Evolutionary conservation across 2,888 invertebrate genomes (phyloP).

Genomic region (Nemapogon koenigi): DNA sequence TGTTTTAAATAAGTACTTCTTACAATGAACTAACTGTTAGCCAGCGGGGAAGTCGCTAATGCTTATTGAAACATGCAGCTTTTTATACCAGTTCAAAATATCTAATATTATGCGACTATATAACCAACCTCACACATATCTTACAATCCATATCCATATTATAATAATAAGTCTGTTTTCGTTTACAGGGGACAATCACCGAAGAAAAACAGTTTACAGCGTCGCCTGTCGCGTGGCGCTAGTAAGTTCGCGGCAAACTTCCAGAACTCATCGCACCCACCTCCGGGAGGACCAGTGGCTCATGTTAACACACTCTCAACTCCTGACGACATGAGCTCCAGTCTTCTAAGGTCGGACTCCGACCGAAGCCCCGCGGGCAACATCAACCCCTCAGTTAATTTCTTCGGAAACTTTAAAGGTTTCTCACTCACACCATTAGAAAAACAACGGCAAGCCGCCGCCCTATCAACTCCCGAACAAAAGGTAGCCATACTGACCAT

Average conservation of each 20-base stretch:
- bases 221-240: conserved; percentile 48
- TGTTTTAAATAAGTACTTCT: too few relatives aligned
- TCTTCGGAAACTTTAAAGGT: conserved; percentile 88
- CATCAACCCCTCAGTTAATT: conserved; percentile 61
- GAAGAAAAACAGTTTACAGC: conserved; percentile 49
- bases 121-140: too few relatives aligned
- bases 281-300: conserved; percentile 36
- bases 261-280: conserved; percentile 35
- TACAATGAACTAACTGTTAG: too few relatives aligned
- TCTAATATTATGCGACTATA: too few relatives aligned
- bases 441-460: conserved; percentile 35
- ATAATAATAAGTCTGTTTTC: too few relatives aligned
- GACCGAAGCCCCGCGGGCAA: conserved; percentile 51
- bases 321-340: conserved; percentile 76
- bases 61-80: too few relatives aligned
- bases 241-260: conserved; percentile 55
- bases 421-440: conserved; percentile 77
- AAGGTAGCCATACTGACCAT: conserved; percentile 19
- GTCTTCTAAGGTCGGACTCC: conserved; percentile 64
- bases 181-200: conserved; percentile 47
- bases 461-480: not conserved
- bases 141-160: too few relatives aligned
- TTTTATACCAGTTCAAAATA: too few relatives aligned
- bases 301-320: conserved; percentile 63
- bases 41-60: too few relatives aligned